Conservation (phyloP, 2,888 invertebrate genomes). For the Agrotis segetum region DNA sequence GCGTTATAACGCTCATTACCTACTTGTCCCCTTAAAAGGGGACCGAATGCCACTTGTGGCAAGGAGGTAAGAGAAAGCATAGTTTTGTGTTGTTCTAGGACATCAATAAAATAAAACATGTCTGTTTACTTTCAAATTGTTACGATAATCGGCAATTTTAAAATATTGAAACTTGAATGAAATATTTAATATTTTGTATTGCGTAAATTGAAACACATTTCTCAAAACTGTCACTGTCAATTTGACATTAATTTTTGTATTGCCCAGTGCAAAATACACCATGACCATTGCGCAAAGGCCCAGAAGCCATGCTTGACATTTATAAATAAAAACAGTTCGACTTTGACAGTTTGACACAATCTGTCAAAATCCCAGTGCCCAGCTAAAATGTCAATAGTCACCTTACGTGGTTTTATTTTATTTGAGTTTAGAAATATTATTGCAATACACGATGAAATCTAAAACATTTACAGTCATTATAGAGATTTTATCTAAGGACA, state of each 20-base stretch:
- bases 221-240: slow-evolving; percentile 14
- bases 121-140: too few relatives aligned
- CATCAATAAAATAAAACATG: too few relatives aligned
- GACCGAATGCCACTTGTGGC: too few relatives aligned
- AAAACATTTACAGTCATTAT: slow-evolving; percentile 74
- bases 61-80: too few relatives aligned
- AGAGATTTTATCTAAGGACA: slow-evolving; percentile 74
- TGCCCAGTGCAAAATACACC: not conserved
- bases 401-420: slow-evolving; percentile 86
- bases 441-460: slow-evolving; percentile 83
- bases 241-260: slow-evolving; percentile 5
- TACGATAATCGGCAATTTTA: too few relatives aligned
- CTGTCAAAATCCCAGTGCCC: slow-evolving; percentile 14
- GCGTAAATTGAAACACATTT: slow-evolving; percentile 19
- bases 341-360: slow-evolving; percentile 47
- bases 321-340: too few relatives aligned
- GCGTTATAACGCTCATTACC: too few relatives aligned
- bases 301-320: too few relatives aligned
- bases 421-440: slow-evolving; percentile 81
- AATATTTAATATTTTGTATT: not conserved
- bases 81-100: too few relatives aligned
- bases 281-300: too few relatives aligned
- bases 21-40: too few relatives aligned
- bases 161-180: too few relatives aligned
- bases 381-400: slow-evolving; percentile 70